Evolutionary conservation across 2,888 invertebrate genomes (phyloP), one percentile per base, ranked within the genome.

Genomic region (Phrixothrix hirtus): DNA sequence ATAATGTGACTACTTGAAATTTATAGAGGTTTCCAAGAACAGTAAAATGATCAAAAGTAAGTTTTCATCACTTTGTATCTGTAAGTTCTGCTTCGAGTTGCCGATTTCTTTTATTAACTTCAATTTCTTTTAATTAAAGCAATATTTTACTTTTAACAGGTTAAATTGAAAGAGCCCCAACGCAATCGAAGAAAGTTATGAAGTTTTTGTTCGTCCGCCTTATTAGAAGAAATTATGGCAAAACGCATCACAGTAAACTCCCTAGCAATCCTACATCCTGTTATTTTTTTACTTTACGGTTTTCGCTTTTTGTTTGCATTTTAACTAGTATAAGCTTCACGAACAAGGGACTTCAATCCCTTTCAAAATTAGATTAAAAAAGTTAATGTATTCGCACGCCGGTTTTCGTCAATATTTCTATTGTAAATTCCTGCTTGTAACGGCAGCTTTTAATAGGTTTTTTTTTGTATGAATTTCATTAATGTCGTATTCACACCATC

Each of bases 71-170:
- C n/a, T n/a, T n/a, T n/a, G n/a, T n/a, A n/a, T n/a, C n/a, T n/a
- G n/a, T n/a, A n/a, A n/a, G n/a, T n/a, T n/a, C n/a, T n/a, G n/a
- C n/a, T n/a, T n/a, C n/a, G n/a, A n/a, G n/a, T n/a, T n/a, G n/a
- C n/a, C n/a, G n/a, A n/a, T 51, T 17, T 37, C 16, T 47, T 55
- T 21, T 46, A 50, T 55, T 51, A 31, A 46, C 43, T 37, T 32
- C 37, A 42, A 47, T 52, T 51, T 44, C 48, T 52, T 56, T 60
- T 60, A 60, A 60, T 60, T 60, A 60, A 60, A 60, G 60, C 52
- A 42, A 58, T 60, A 60, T 58, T 58, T 60, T 58, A 54, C 55
- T 52, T 47, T 57, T 58, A 60, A n/a, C 55, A 50, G 57, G 48
- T 13, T 26, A 55, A 55, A 58, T 58, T 58, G 58, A 58, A 60